Evolutionary conservation across 2,797 vertebrate species (phyloP), one percentile per base, ranked within the genome.

Genomic region (Salmo trutta): DNA sequence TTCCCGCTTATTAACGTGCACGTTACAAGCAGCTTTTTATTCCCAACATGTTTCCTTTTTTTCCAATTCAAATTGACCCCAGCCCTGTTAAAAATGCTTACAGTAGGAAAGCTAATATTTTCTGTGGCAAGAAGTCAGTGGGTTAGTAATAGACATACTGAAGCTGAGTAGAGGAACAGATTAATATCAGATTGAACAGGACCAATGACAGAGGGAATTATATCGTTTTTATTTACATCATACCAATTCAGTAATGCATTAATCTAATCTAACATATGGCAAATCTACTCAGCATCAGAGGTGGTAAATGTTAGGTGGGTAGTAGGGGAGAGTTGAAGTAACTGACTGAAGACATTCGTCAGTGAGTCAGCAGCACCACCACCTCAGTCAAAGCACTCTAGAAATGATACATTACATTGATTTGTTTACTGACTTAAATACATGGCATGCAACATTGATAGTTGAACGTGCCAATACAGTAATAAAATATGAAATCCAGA

Each of bases 341-440:
- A 41, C 36, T 41, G 7, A 54, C 53, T 71, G 74, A 36, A 47
- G 73, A 71, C 54, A 64, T 12, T 19, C n/a, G 16, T n/a, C 31
- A 29, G 16, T n/a, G 27, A 12, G 5, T n/a, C 41, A 12, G 5
- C 17, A 79, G 31, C n/a, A n/a, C n/a, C 81, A 4, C 59, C 33
- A 21, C 73, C 73, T 8, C 27, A 66, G 79, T 29, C 12, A 54
- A 5, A 19, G 51, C 14, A 52, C 41, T 78, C 12, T 71, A 73
- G 56, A 74, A 21, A 73, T 52, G 17, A 33, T 51, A 79, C 78
- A 81, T 80, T 73, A 15, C 41, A 16, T 17, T 27, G 7, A 15
- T 68, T 17, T 64, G 21, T 24, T 31, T 33, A 31, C 21, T 19
- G 17, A 16, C 1, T 64, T 64, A 14, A 27, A 64, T 5, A 64